These are phyloP conservation scores for Encarsia formosa DNA, from an alignment of 2,888 invertebrate genomes.

Conservation along the genomic window DNA sequence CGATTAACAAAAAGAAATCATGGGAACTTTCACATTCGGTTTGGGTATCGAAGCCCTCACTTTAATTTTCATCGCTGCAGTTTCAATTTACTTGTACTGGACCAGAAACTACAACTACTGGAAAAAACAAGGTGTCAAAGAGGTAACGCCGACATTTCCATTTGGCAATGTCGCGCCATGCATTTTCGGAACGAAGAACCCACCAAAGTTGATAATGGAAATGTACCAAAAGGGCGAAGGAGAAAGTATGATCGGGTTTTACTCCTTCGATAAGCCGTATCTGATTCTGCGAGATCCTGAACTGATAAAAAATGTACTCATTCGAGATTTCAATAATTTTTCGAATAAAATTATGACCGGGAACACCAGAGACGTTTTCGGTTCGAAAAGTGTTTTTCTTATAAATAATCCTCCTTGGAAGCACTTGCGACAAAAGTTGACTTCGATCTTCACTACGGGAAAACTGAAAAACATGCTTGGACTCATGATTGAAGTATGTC, in stretches of 20 bases:
- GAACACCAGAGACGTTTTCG: slow-evolving; percentile 46
- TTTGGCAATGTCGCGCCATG: slow-evolving; percentile 53
- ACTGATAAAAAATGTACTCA: slow-evolving; percentile 50
- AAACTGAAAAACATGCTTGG: slow-evolving; percentile 41
- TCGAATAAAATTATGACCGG: slow-evolving; percentile 43
- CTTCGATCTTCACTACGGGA: slow-evolving; percentile 51
- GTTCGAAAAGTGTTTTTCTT: slow-evolving; percentile 50
- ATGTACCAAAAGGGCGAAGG: slow-evolving; percentile 44
- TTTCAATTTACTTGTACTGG: slow-evolving; percentile 37
- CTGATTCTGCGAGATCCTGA: slow-evolving; percentile 51
- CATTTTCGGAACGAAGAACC: too few species aligned
- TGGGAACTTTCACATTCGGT: too few species aligned
- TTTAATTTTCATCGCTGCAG: too few species aligned
- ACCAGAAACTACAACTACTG: slow-evolving; percentile 41
- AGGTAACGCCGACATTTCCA: slow-evolving; percentile 45
- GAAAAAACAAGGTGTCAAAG: slow-evolving; percentile 47
- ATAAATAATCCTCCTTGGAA: slow-evolving; percentile 52
- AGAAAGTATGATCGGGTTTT: slow-evolving; percentile 46
- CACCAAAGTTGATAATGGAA: too few species aligned
- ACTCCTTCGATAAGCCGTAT: slow-evolving; percentile 49
- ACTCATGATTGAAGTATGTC: slow-evolving; percentile 35
- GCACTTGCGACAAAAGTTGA: slow-evolving; percentile 47
- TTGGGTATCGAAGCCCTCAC: too few species aligned
- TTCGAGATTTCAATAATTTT: slow-evolving; percentile 53
- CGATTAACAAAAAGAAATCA: too few species aligned